phyloP scores from a whole-genome alignment of 2,113 vertebrate genomes.

The Cynopterus brachyotis region DNA sequence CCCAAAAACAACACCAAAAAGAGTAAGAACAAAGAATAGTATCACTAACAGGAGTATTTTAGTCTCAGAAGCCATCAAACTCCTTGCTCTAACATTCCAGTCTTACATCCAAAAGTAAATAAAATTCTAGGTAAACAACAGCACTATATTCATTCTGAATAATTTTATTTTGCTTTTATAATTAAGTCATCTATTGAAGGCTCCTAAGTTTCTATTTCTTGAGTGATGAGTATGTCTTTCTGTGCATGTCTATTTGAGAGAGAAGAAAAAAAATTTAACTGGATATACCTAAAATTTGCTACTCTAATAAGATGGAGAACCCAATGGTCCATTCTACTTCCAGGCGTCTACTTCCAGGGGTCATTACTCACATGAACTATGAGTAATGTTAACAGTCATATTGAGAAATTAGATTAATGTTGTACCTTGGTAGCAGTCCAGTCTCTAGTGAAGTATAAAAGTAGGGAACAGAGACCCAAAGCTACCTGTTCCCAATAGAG shows the following conservation, averaged over 20 bases:
- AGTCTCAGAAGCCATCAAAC: neutral
- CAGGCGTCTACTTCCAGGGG: neutral
- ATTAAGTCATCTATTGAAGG: neutral
- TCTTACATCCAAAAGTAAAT: neutral
- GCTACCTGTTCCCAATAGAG: neutral
- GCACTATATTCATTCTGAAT: neutral
- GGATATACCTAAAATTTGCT: neutral
- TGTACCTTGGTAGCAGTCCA: neutral
- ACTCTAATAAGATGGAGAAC: neutral
- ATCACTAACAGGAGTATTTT: neutral
- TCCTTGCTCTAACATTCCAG: neutral
- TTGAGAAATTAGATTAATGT: neutral
- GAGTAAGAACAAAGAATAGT: neutral
- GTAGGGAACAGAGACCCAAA: neutral
- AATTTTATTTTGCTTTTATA: neutral
- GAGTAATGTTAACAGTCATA: neutral
- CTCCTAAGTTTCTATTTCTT: neutral
- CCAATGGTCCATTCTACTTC: neutral
- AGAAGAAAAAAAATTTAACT: neutral
- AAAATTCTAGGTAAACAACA: neutral
- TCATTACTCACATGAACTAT: neutral
- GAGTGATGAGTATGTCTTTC: neutral
- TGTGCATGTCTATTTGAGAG: neutral
- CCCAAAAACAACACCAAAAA: neutral
- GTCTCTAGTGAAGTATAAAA: neutral